Evolutionary conservation across 2,888 invertebrate genomes (phyloP).

Genomic region (Vandiemenella viatica): DNA sequence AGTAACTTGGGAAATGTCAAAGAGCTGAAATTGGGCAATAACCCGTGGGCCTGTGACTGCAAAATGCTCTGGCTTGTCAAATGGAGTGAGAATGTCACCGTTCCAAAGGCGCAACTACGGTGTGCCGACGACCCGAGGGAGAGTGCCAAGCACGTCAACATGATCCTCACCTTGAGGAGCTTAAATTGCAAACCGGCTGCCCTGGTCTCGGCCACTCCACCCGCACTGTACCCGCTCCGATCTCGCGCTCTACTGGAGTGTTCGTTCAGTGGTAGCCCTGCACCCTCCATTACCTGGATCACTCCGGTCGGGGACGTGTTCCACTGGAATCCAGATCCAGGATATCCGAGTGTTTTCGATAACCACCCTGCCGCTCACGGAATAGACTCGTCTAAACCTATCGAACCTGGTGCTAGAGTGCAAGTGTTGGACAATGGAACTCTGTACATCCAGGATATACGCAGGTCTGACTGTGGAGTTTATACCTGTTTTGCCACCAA

Average conservation of each 20-base stretch:
- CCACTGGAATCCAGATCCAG: constrained; percentile 64
- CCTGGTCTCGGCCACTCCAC: constrained; percentile 42
- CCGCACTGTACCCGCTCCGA: constrained; percentile 45
- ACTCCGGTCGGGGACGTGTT: constrained; percentile 56
- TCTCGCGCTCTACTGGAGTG: constrained; percentile 60
- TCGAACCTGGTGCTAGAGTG: constrained; percentile 31
- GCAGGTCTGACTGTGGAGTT: constrained; percentile 53
- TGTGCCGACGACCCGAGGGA: constrained; percentile 46
- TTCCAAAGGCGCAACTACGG: constrained; percentile 42
- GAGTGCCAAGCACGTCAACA: too few relatives aligned
- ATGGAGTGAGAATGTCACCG: constrained; percentile 36
- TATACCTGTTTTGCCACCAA: constrained; percentile 80
- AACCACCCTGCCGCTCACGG: constrained; percentile 50
- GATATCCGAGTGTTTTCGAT: constrained; percentile 45
- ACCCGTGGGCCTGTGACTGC: constrained; percentile 78
- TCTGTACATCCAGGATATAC: constrained; percentile 51
- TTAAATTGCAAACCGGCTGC: constrained; percentile 54
- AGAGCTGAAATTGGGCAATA: constrained; percentile 51
- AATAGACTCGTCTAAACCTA: constrained; percentile 26
- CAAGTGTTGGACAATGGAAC: constrained; percentile 62
- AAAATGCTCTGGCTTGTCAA: constrained; percentile 61
- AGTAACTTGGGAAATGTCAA: constrained; percentile 44
- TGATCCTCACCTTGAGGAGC: constrained; percentile 50
- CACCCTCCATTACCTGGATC: constrained; percentile 72
- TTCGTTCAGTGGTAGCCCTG: constrained; percentile 57